A percentile compares a stretch with the other conserved stretches of the same genome.
These are phyloP conservation scores for Ectemnius lituratus DNA, from an alignment of 2,888 invertebrate genomes.

Conservation along the genomic window DNA sequence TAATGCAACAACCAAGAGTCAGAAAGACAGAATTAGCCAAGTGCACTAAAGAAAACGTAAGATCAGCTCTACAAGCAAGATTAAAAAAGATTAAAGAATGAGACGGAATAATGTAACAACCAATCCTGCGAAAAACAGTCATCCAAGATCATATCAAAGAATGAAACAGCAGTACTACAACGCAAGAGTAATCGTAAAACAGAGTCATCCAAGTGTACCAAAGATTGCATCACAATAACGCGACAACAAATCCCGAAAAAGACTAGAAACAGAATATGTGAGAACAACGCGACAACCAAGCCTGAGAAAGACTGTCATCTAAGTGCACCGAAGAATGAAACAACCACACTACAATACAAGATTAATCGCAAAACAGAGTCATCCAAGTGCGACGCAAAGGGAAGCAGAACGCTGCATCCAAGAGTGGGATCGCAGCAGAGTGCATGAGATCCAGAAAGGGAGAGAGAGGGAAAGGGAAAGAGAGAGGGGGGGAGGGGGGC, in stretches of 20 bases:
- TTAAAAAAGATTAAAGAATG: too few relatives aligned
- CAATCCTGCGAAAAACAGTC: too few relatives aligned
- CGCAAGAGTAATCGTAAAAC: too few relatives aligned
- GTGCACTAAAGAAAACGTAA: too few relatives aligned
- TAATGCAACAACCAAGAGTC: too few relatives aligned
- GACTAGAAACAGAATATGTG: neutral
- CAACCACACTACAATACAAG: neutral
- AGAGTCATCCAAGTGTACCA: too few relatives aligned
- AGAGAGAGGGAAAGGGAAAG: neutral
- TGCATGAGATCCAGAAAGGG: neutral
- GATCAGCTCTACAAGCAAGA: too few relatives aligned
- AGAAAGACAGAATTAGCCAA: too few relatives aligned
- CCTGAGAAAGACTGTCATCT: neutral
- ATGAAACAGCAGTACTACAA: too few relatives aligned
- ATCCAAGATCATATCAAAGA: too few relatives aligned
- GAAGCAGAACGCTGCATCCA: neutral
- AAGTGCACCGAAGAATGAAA: neutral
- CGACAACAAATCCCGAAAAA: neutral
- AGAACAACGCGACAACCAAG: neutral
- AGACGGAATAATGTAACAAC: too few relatives aligned
- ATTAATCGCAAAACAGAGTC: neutral
- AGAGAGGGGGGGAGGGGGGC: too few relatives aligned
- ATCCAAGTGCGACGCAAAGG: neutral
- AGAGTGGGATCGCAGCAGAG: neutral
- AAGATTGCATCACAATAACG: slow-evolving; percentile 31